phyloP scores from a whole-genome alignment of 2,888 invertebrate genomes.

The Norana najaformis region DNA sequence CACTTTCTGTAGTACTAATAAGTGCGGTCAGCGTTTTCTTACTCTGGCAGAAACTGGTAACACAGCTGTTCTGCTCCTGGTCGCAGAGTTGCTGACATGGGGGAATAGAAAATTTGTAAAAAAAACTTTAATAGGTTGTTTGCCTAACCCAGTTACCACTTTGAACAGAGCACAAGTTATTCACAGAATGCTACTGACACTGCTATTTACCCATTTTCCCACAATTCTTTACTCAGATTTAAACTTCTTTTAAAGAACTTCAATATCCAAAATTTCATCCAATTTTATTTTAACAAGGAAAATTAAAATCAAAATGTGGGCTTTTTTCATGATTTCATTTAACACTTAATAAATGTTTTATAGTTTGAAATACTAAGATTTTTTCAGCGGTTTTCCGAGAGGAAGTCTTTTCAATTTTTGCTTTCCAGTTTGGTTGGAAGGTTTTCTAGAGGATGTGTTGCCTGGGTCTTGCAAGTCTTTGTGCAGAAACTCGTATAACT shows the following conservation, averaged over 20 bases:
- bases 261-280: not conserved
- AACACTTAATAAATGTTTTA: not conserved
- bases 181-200: not conserved
- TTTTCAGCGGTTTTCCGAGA: not conserved
- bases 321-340: not conserved
- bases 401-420: not conserved
- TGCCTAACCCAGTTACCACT: too few species aligned
- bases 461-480: not conserved
- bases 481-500: slow-evolving; percentile 10
- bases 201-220: not conserved
- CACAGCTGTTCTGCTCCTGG: too few species aligned
- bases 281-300: not conserved
- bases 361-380: not conserved
- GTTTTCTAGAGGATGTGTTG: not conserved
- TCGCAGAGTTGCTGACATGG: too few species aligned
- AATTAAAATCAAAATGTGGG: not conserved
- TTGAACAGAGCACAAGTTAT: not conserved
- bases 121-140: too few species aligned
- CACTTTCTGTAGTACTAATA: too few species aligned
- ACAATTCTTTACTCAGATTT: not conserved
- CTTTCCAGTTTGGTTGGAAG: not conserved
- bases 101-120: too few species aligned
- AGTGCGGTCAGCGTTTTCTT: too few species aligned
- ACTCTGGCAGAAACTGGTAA: too few species aligned
- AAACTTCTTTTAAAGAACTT: not conserved